Evolutionary conservation across 2,888 invertebrate species (phyloP).

Genomic region (Torymus auratus): DNA sequence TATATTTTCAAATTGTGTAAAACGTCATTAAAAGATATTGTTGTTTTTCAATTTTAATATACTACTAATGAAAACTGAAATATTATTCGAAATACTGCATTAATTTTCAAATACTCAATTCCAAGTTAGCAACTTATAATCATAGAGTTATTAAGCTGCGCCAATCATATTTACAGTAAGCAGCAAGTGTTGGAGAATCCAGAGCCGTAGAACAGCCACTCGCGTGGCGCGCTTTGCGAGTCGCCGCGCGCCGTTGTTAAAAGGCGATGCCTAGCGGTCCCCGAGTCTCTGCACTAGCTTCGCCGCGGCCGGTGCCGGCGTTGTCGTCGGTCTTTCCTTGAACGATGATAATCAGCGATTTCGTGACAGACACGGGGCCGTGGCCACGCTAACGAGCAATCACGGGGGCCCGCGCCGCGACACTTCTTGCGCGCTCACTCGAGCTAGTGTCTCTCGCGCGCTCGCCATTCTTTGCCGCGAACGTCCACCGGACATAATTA

Average conservation of each 20-base stretch:
- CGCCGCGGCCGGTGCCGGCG: slow-evolving; percentile 58
- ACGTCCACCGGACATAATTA: slow-evolving; percentile 67
- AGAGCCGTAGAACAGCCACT: too few relatives aligned
- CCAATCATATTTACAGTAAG: too few relatives aligned
- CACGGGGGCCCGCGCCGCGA: slow-evolving; percentile 62
- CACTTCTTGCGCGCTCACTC: slow-evolving; percentile 50
- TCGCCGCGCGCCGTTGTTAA: slow-evolving; percentile 8
- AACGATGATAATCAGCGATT: slow-evolving; percentile 77
- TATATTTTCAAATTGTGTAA: too few relatives aligned
- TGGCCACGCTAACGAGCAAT: slow-evolving; percentile 76
- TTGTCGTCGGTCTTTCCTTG: slow-evolving; percentile 72
- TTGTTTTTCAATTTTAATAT: too few relatives aligned
- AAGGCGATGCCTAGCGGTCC: slow-evolving; percentile 60
- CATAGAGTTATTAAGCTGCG: too few relatives aligned
- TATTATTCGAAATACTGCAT: too few relatives aligned
- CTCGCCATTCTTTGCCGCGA: slow-evolving; percentile 23
- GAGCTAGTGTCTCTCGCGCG: slow-evolving; percentile 15
- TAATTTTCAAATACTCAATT: too few relatives aligned
- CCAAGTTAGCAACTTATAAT: too few relatives aligned
- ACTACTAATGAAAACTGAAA: too few relatives aligned
- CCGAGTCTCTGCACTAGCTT: slow-evolving; percentile 1
- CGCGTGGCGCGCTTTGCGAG: too few relatives aligned
- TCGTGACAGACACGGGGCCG: slow-evolving; percentile 78
- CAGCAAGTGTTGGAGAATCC: too few relatives aligned
- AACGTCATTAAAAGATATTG: too few relatives aligned